Conservation (phyloP, 2,888 invertebrate species). For the Strigamia crassipes region DNA sequence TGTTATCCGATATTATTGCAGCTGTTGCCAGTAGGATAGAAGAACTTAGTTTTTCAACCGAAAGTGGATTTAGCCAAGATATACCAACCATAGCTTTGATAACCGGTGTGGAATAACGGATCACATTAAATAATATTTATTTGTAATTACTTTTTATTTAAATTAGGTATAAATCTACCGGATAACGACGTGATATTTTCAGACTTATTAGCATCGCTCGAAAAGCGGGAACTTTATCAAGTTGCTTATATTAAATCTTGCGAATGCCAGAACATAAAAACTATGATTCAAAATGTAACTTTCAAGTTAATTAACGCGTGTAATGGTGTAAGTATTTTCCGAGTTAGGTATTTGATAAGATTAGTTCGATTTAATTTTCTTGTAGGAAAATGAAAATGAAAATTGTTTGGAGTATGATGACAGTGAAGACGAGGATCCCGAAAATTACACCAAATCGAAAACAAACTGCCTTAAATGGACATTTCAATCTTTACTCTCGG, state of each 20-base stretch:
- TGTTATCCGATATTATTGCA: background rate
- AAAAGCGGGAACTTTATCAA: background rate
- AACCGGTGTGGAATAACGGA: background rate
- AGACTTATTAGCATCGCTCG: background rate
- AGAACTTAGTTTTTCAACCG: background rate
- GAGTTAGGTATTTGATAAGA: background rate
- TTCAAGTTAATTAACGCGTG: background rate
- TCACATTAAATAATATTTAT: background rate
- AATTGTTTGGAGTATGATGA: background rate
- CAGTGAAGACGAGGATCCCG: background rate
- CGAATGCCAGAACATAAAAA: background rate
- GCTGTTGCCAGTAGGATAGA: background rate
- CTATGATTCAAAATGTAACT: background rate
- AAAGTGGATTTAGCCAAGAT: background rate
- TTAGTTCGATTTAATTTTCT: background rate
- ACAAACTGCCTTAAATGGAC: slow-evolving; percentile 4
- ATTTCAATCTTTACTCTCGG: background rate
- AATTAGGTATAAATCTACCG: background rate
- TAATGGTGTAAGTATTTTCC: background rate
- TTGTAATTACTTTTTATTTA: background rate
- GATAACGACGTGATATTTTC: background rate
- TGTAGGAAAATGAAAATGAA: background rate
- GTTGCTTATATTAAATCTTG: background rate
- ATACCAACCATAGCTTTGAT: slow-evolving; percentile 1
- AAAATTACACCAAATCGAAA: background rate